Percentiles rank a stretch among this genome's conserved stretches.
These are phyloP conservation scores for Oreochromis mossambicus DNA, from an alignment of 2,797 vertebrate species.

Conservation along the genomic window DNA sequence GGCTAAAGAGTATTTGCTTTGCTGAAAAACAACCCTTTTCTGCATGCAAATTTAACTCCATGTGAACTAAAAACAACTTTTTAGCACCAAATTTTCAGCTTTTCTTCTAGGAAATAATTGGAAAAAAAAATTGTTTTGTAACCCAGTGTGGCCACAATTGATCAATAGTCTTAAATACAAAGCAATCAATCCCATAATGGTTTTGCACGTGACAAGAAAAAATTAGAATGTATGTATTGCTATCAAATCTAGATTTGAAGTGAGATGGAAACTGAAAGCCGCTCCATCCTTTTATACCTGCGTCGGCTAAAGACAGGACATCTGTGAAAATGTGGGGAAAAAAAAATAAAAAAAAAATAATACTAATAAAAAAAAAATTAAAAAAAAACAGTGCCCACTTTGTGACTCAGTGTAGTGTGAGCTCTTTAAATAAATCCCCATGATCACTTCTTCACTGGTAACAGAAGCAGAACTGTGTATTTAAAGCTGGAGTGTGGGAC, in stretches of 20 bases:
- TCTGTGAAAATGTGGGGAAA: not conserved
- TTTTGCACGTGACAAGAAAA: not conserved
- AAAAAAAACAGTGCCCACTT: not conserved
- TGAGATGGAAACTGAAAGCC: not conserved
- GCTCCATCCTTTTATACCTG: not conserved
- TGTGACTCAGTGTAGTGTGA: not conserved
- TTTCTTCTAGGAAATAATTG: not conserved
- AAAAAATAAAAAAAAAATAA: not conserved
- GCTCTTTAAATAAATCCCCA: not conserved
- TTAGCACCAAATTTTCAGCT: not conserved
- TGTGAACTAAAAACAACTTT: not conserved
- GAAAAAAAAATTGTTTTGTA: not conserved
- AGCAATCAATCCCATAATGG: not conserved
- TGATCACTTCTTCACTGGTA: constrained; percentile 12
- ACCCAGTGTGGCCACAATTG: not conserved
- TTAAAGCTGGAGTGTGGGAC: not conserved
- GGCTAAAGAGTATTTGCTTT: not conserved
- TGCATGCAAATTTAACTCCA: not conserved
- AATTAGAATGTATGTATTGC: not conserved
- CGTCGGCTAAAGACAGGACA: not conserved
- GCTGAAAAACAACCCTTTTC: not conserved
- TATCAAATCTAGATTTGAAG: constrained; percentile 12
- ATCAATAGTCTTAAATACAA: not conserved
- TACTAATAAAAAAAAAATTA: not conserved
- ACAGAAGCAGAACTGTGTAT: constrained; percentile 3